These are phyloP conservation scores for Drosophila mauritiana DNA, from an alignment of 1,140 invertebrate species.

Conservation along the genomic window DNA sequence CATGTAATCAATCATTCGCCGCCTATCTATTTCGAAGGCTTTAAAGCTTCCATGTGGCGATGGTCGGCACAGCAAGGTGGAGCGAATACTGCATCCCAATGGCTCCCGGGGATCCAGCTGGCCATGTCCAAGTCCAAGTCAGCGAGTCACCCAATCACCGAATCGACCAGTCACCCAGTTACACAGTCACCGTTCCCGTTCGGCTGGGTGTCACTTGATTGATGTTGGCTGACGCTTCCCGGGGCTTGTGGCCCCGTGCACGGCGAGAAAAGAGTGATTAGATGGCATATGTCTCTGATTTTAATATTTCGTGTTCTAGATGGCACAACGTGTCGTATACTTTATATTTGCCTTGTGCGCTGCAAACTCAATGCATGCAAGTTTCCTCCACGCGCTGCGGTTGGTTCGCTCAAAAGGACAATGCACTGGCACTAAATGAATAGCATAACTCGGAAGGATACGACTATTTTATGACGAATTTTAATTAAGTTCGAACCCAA, in stretches of 20 bases:
- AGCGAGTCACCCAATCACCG: constrained; percentile 27
- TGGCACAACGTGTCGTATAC: background rate
- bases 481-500: no score
- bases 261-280: background rate
- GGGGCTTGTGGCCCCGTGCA: constrained; percentile 1
- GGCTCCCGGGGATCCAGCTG: background rate
- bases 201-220: constrained; percentile 33
- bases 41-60: constrained; percentile 26
- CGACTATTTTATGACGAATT: background rate
- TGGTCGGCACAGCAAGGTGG: constrained; percentile 3
- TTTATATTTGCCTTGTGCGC: background rate
- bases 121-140: background rate
- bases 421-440: background rate
- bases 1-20: constrained; percentile 46
- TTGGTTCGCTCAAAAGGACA: background rate
- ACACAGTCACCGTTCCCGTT: background rate
- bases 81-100: constrained; percentile 3
- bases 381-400: background rate
- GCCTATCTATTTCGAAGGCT: constrained; percentile 2
- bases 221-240: constrained; percentile 14
- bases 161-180: constrained; percentile 14
- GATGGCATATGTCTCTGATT: background rate
- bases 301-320: background rate
- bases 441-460: background rate
- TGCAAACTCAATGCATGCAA: background rate